A percentile compares a stretch with the other conserved stretches of the same genome.
phyloP scores from a whole-genome alignment of 1,140 invertebrate species.

The Rhynchophorus ferrugineus region DNA sequence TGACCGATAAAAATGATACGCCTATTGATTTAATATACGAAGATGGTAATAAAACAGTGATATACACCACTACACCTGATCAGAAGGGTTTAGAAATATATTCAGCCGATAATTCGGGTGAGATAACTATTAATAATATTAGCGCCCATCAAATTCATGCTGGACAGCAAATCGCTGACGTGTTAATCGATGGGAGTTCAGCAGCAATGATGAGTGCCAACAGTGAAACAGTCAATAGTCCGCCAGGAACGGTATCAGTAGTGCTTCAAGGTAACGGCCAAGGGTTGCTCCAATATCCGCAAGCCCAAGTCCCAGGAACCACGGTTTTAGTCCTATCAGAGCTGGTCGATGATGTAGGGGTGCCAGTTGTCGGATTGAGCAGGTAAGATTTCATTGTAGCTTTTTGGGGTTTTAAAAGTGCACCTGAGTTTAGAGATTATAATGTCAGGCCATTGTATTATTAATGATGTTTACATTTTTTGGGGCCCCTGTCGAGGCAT shows the following conservation, averaged over 20 bases:
- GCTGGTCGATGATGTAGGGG: slow-evolving; percentile 41
- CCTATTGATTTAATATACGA: slow-evolving; percentile 74
- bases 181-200: slow-evolving; percentile 44
- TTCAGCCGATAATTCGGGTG: slow-evolving; percentile 44
- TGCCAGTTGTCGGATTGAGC: slow-evolving; percentile 33
- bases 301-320: slow-evolving; percentile 38
- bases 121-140: slow-evolving; percentile 40
- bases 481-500: background rate
- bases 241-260: slow-evolving; percentile 40
- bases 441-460: slow-evolving; percentile 3
- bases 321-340: slow-evolving; percentile 50
- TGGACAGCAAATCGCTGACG: slow-evolving; percentile 43
- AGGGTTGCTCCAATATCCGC: slow-evolving; percentile 39
- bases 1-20: slow-evolving; percentile 56
- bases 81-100: slow-evolving; percentile 45
- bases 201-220: slow-evolving; percentile 32
- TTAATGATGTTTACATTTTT: slow-evolving; percentile 6
- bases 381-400: background rate
- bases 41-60: slow-evolving; percentile 72
- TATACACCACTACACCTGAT: slow-evolving; percentile 61
- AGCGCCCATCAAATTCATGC: slow-evolving; percentile 44
- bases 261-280: slow-evolving; percentile 38
- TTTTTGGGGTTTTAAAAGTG: slow-evolving; percentile 1
- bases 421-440: slow-evolving; percentile 5
- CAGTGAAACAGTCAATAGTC: slow-evolving; percentile 38